These are phyloP conservation scores for Phlogophora meticulosa DNA, from an alignment of 2,888 invertebrate species.

Conservation along the genomic window DNA sequence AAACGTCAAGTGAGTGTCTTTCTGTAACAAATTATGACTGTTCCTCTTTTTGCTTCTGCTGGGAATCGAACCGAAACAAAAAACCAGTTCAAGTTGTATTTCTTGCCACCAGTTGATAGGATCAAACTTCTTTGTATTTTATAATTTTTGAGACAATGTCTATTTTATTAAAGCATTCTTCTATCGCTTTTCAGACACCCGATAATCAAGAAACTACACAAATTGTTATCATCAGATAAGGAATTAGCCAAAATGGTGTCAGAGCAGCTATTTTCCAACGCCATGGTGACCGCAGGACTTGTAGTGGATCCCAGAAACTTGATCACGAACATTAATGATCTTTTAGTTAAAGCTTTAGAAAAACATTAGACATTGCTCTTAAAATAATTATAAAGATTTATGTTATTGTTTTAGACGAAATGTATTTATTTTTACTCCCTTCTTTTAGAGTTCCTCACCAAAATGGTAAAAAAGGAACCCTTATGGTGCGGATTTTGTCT, in stretches of 20 bases:
- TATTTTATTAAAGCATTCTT: background rate
- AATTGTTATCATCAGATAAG: slow-evolving; percentile 93
- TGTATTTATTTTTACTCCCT: slow-evolving; percentile 11
- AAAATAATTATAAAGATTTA: slow-evolving; percentile 27
- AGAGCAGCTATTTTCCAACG: slow-evolving; percentile 97
- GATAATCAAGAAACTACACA: slow-evolving; percentile 96
- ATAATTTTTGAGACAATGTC: background rate
- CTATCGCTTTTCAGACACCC: slow-evolving; percentile 92
- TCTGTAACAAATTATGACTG: background rate
- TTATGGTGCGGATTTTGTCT: too few species aligned
- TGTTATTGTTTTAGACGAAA: slow-evolving; percentile 15
- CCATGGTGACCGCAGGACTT: slow-evolving; percentile 98
- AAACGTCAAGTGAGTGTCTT: slow-evolving; percentile 94
- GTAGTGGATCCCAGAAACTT: slow-evolving; percentile 97
- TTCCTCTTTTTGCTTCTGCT: background rate
- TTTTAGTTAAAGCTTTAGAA: slow-evolving; percentile 95
- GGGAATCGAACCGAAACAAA: background rate
- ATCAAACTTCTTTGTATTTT: background rate
- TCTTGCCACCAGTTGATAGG: too few species aligned
- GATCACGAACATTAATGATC: slow-evolving; percentile 96
- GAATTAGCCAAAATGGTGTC: slow-evolving; percentile 96
- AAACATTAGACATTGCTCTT: slow-evolving; percentile 90
- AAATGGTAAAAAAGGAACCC: too few species aligned
- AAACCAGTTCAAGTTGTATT: too few species aligned
- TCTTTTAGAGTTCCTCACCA: too few species aligned